Conservation (phyloP, 2,113 vertebrate species). For the Sclerurus mexicanus region DNA sequence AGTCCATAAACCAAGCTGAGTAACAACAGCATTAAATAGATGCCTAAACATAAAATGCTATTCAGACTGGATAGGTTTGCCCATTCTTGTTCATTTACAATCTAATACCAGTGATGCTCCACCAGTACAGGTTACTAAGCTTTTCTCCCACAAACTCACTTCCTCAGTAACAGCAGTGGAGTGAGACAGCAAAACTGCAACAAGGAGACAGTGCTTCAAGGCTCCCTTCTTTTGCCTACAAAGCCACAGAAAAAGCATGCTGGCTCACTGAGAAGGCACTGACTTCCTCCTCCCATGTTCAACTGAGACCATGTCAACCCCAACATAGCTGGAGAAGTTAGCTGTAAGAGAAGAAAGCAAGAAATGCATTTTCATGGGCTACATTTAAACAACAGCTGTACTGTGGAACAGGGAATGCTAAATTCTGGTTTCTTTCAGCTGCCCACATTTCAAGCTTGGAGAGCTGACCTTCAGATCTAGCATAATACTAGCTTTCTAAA, state of each 20-base stretch:
- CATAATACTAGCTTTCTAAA: not conserved
- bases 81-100: not conserved
- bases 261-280: not conserved
- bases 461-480: conserved; percentile 52
- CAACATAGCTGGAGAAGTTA: not conserved
- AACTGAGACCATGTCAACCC: not conserved
- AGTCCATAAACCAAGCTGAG: not conserved
- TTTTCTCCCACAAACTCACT: not conserved
- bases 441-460: conserved; percentile 22
- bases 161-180: not conserved
- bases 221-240: not conserved
- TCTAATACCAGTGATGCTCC: not conserved
- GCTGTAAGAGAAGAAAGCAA: not conserved
- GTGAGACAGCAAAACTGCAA: not conserved
- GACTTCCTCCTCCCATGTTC: not conserved
- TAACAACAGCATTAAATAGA: not conserved
- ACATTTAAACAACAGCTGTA: conserved; percentile 57
- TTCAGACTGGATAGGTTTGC: not conserved
- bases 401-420: not conserved
- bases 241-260: not conserved
- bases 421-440: not conserved
- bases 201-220: not conserved
- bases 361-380: not conserved
- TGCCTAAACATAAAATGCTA: not conserved
- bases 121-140: not conserved